Base-by-base conservation (phyloP, 2,797 vertebrate genomes). In the Champsocephalus gunnari region DNA sequence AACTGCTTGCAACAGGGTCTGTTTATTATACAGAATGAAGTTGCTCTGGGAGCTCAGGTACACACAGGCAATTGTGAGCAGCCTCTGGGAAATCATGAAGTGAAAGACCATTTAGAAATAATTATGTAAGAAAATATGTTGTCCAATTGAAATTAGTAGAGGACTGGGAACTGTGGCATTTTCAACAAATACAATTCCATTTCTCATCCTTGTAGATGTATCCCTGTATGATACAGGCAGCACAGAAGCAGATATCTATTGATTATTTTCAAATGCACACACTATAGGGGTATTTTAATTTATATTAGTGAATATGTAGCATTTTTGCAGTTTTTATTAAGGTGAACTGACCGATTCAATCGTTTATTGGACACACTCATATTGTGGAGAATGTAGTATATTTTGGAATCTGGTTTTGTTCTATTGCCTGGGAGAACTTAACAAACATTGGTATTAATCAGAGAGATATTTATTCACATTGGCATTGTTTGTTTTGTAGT, bases 401-500 rank as follows among this genome's bases (percentile, higher is more conserved):
- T 48, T 48, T 55, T 3, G 63, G 41, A 51, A 11, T 54, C 9
- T 3, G 32, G 24, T 48, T 73, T 9, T 38, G 75, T 65, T 60
- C 7, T 73, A 68, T 66, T 45, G 57, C 50, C 28, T 45, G 47
- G 19, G 17, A 49, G n/a, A 79, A 66, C 47, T 50, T 16, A 21
- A n/a, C 17, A 43, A 38, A 70, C 61, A 45, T 14, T 56, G 16
- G 49, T 49, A 41, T 21, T 55, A n/a, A 71, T 61, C 34, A 19
- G 57, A 62, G 32, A 56, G 21, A 21, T n/a, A 16, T 54, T 64
- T 55, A 45, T 11, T 34, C 65, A 56, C 76, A 58, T 16, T 32
- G 28, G n/a, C 0, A 0, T 32, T 58, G 68, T 82, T 69, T 82
- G 75, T 68, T 78, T 75, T 68, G 49, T 32, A 12, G 57, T 62